Evolutionary conservation across 2,888 invertebrate genomes (phyloP).

Genomic region (Callosobruchus maculatus): DNA sequence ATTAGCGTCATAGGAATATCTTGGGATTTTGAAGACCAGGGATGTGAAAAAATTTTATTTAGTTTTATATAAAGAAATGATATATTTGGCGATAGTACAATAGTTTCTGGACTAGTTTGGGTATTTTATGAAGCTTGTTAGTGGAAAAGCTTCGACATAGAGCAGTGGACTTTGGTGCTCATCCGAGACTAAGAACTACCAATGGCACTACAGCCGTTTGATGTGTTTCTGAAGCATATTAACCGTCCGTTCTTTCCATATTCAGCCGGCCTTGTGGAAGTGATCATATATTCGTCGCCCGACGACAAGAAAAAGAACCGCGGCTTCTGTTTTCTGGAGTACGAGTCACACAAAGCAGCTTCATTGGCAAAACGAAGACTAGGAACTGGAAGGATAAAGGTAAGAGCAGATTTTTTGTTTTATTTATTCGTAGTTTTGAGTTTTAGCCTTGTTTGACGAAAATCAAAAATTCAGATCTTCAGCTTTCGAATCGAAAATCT

Average conservation of each 20-base stretch:
- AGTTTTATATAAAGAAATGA: not conserved
- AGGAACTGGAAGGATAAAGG: conserved; percentile 54
- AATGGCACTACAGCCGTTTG: not conserved
- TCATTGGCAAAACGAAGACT: conserved; percentile 92
- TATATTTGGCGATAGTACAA: not conserved
- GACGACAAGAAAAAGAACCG: conserved; percentile 99
- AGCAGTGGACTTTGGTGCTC: conserved; percentile 45
- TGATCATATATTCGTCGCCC: conserved; percentile 99
- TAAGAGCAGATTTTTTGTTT: conserved; percentile 57
- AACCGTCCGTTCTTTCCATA: conserved; percentile 9
- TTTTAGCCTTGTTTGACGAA: too few relatives aligned
- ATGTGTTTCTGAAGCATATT: not conserved
- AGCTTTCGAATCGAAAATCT: too few relatives aligned
- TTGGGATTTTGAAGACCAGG: too few relatives aligned
- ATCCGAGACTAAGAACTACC: conserved; percentile 24
- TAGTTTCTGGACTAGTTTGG: not conserved
- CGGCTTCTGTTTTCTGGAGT: conserved; percentile 99
- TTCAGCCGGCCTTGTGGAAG: conserved; percentile 95
- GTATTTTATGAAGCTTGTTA: conserved; percentile 15
- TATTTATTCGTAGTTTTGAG: too few relatives aligned
- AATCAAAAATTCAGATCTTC: too few relatives aligned
- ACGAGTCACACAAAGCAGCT: conserved; percentile 98
- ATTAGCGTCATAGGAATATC: too few relatives aligned
- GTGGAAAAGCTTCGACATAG: conserved; percentile 12
- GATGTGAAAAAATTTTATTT: not conserved